Evolutionary conservation across 2,888 invertebrate species (phyloP), one percentile per base, ranked within the genome.

Genomic region (Gisinianus flammeolus): DNA sequence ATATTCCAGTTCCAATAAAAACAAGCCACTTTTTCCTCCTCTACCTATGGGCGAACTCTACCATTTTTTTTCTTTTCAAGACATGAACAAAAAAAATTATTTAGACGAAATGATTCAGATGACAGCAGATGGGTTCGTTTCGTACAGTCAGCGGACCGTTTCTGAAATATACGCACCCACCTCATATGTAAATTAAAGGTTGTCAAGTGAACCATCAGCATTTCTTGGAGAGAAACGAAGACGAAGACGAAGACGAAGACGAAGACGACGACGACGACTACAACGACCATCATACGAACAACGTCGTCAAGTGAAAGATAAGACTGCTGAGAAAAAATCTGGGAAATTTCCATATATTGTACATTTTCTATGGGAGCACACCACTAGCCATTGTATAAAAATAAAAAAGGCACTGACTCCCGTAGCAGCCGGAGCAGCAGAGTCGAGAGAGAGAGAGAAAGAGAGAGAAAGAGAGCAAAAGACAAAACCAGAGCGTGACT

Each of bases 31-130:
- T n/a, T n/a, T n/a, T n/a, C n/a, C n/a, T n/a, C n/a, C n/a, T n/a
- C n/a, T n/a, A n/a, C n/a, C n/a, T n/a, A n/a, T n/a, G n/a, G n/a
- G n/a, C n/a, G n/a, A n/a, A n/a, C n/a, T n/a, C n/a, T n/a, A n/a
- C n/a, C n/a, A n/a, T n/a, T n/a, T n/a, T n/a, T n/a, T n/a, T n/a
- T n/a, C n/a, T n/a, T n/a, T n/a, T n/a, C n/a, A n/a, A n/a, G n/a
- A n/a, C n/a, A n/a, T n/a, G n/a, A n/a, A 19, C 54, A 54, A 54
- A n/a, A 54, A 54, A 54, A 54, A 54, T 54, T 54, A 54, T 54
- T 54, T 54, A 54, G 54, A 54, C 54, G n/a, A 62, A n/a, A 54
- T 54, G 54, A 62, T 62, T 62, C 28, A 4, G 62, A 26, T 62
- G 10, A 62, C 16, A 62, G 10, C 26, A 62, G 62, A 8, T 26